These are phyloP conservation scores for Pantherophis alleghaniensis DNA, from an alignment of 2,797 vertebrate species.

Conservation along the genomic window DNA sequence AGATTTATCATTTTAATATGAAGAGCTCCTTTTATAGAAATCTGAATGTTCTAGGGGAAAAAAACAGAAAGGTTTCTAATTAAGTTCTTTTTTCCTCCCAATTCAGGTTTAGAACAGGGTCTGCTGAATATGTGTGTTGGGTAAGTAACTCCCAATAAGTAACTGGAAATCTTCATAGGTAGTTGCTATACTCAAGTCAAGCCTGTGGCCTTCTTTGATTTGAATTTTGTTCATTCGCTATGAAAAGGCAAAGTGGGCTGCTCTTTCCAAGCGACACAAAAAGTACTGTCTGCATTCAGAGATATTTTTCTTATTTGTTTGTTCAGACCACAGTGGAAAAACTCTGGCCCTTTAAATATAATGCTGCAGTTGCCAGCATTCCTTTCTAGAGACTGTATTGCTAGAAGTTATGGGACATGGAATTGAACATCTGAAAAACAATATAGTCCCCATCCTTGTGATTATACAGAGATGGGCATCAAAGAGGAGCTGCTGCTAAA, in stretches of 20 bases:
- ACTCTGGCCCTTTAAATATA: neutral
- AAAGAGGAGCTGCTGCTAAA: neutral
- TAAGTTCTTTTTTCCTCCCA: conserved; percentile 18
- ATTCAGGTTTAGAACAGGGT: conserved; percentile 90
- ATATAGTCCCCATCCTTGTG: neutral
- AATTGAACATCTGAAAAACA: neutral
- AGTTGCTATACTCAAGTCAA: neutral
- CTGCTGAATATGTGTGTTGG: conserved; percentile 92
- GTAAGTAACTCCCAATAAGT: conserved; percentile 71
- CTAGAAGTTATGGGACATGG: neutral
- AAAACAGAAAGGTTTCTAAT: neutral
- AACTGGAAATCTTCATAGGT: neutral
- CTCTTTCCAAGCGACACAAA: neutral
- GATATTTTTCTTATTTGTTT: neutral
- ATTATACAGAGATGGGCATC: neutral
- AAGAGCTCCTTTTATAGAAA: neutral
- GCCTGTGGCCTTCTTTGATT: neutral
- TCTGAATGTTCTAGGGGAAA: neutral
- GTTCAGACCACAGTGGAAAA: neutral
- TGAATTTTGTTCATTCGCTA: neutral
- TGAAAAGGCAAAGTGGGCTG: neutral
- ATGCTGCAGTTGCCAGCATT: neutral
- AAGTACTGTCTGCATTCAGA: neutral
- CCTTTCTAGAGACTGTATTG: neutral
- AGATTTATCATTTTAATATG: neutral